Evolutionary conservation across 2,888 invertebrate species (phyloP).

Genomic region (Stenchaetothrips biformis): DNA sequence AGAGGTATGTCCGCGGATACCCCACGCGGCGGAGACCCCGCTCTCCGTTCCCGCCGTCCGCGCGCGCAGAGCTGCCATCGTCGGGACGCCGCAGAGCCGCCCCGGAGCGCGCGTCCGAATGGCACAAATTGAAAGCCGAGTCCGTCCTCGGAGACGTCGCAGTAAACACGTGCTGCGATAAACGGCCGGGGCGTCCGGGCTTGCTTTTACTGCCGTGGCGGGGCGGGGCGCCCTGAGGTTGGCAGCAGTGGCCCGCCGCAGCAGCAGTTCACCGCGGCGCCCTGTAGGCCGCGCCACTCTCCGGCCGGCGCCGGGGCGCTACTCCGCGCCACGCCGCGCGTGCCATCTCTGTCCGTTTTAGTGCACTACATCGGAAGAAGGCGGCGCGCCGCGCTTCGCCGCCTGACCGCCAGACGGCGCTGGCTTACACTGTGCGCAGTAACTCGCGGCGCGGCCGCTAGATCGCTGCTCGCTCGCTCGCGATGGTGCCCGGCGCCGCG

Average conservation of each 20-base stretch:
- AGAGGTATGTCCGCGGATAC: neutral
- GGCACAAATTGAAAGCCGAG: conserved; percentile 15
- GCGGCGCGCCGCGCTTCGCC: neutral
- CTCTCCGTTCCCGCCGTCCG: too few relatives aligned
- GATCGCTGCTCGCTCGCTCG: neutral
- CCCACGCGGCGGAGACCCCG: neutral
- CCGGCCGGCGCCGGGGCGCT: conserved; percentile 39
- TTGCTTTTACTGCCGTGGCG: neutral
- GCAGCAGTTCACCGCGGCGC: neutral
- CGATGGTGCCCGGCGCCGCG: neutral
- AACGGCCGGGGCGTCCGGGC: neutral
- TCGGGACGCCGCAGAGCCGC: neutral
- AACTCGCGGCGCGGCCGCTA: neutral
- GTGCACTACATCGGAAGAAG: conserved; percentile 6
- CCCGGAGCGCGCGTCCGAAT: neutral
- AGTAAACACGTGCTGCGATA: conserved; percentile 11
- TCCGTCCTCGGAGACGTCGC: neutral
- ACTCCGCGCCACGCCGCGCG: conserved; percentile 38
- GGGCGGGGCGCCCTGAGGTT: neutral
- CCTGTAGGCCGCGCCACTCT: conserved; percentile 24
- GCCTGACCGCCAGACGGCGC: conserved; percentile 2
- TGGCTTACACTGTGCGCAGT: neutral
- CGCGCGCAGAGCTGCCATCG: neutral
- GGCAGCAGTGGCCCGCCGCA: neutral
- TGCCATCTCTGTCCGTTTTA: conserved; percentile 6